Conservation (phyloP, 2,888 invertebrate genomes). For the Loripinus fragilis region DNA sequence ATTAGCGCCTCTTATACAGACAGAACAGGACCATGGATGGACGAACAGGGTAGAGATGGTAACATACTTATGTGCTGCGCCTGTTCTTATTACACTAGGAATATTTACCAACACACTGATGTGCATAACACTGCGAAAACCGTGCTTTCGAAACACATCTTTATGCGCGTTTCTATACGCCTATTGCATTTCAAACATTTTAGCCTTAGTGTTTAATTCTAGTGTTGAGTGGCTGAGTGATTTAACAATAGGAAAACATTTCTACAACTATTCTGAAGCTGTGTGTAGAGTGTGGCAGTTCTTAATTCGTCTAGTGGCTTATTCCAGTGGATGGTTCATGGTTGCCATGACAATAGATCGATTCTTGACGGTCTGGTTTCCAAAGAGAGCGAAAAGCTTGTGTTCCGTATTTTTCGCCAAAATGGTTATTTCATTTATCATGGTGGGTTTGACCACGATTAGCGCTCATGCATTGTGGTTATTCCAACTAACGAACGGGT, state of each 20-base stretch:
- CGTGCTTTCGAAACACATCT: background rate
- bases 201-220: conserved; percentile 66
- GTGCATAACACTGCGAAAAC: background rate
- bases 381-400: conserved; percentile 61
- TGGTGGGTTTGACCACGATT: conserved; percentile 69
- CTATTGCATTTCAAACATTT: conserved; percentile 58
- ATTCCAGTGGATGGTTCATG: conserved; percentile 74
- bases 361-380: conserved; percentile 67
- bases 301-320: conserved; percentile 67
- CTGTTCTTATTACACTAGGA: background rate
- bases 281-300: conserved; percentile 75
- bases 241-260: conserved; percentile 56
- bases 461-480: conserved; percentile 79
- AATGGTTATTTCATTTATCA: conserved; percentile 62
- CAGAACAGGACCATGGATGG: background rate
- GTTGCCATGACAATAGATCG: conserved; percentile 74
- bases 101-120: background rate
- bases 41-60: background rate
- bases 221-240: conserved; percentile 70
- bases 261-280: conserved; percentile 68
- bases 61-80: background rate
- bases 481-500: conserved; percentile 58
- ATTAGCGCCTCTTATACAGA: background rate
- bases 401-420: conserved; percentile 76
- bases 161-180: background rate